These are phyloP conservation scores for Eupithecia pulchellata DNA, from an alignment of 2,888 invertebrate genomes.

Conservation along the genomic window DNA sequence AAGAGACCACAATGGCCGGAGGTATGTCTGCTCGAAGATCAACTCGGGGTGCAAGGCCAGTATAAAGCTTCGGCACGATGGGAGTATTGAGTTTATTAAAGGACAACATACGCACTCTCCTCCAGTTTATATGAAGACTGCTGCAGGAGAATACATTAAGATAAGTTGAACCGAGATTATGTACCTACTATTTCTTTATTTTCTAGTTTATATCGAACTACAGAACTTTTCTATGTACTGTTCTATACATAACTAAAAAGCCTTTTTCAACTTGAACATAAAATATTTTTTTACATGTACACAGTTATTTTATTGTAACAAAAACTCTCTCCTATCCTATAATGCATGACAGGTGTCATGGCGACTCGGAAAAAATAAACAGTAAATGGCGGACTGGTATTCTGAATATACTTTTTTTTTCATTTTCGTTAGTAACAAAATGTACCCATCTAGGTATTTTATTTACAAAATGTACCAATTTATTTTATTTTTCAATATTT, in stretches of 20 bases:
- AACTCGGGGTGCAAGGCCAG: constrained; percentile 23
- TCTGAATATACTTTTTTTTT: background rate
- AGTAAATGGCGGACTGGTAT: background rate
- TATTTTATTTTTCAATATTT: background rate
- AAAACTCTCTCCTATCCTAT: background rate
- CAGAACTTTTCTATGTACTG: background rate
- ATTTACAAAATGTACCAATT: background rate
- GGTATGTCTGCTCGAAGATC: constrained; percentile 19
- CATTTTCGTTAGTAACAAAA: background rate
- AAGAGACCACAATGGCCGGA: background rate
- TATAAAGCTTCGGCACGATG: constrained; percentile 19
- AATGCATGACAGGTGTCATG: background rate
- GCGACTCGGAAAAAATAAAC: background rate
- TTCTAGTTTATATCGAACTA: background rate
- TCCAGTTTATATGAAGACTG: constrained; percentile 24
- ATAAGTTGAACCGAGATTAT: background rate
- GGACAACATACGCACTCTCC: constrained; percentile 26
- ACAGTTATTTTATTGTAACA: background rate
- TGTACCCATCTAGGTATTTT: no score
- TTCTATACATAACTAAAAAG: background rate
- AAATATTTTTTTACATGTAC: background rate
- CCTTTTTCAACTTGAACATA: background rate
- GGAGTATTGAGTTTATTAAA: constrained; percentile 16
- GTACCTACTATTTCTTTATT: background rate
- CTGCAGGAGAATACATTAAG: constrained; percentile 26